phyloP scores from a whole-genome alignment of 2,797 vertebrate genomes.

The Pelochelys cantorii region DNA sequence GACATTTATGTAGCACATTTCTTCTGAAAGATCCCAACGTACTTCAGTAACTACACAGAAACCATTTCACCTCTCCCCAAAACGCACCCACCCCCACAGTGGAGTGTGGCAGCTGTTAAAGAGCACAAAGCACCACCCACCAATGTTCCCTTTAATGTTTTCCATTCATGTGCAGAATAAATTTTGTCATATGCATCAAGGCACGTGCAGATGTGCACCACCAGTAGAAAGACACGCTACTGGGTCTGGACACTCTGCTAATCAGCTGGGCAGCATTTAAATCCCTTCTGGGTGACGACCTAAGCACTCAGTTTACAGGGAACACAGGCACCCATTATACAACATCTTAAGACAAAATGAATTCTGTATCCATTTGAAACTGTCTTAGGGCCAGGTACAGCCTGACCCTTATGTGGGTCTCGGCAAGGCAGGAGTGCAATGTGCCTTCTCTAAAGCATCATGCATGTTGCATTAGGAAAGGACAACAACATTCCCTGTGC shows the following conservation, averaged over 20 bases:
- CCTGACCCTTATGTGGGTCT: background rate
- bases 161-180: too few species aligned
- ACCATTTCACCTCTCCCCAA: background rate
- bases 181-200: too few species aligned
- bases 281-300: too few species aligned
- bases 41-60: fast-evolving
- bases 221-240: too few species aligned
- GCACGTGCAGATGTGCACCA: too few species aligned
- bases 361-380: background rate
- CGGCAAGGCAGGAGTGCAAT: background rate
- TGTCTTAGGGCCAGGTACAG: background rate
- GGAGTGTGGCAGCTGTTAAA: background rate
- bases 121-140: background rate
- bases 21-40: background rate
- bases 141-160: too few species aligned
- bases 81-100: fast-evolving
- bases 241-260: too few species aligned
- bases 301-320: too few species aligned
- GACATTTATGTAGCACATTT: fast-evolving
- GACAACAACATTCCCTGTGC: fast-evolving
- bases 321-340: background rate
- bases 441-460: background rate
- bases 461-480: background rate
- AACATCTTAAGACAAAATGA: background rate
- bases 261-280: too few species aligned